These are phyloP conservation scores for Pseudopipra pipra DNA, from an alignment of 2,113 vertebrate genomes.

Conservation along the genomic window DNA sequence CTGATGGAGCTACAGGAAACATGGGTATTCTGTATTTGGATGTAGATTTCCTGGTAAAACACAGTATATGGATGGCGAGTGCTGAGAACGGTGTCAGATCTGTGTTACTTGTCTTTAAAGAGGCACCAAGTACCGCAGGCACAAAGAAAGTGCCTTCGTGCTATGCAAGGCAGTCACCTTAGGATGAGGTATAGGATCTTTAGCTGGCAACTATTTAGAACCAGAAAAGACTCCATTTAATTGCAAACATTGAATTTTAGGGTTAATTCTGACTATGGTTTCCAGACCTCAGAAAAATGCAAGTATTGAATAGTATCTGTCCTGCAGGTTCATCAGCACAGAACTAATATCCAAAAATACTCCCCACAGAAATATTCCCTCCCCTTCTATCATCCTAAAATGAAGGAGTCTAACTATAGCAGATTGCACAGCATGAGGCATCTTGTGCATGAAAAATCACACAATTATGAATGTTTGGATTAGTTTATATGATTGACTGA, in stretches of 20 bases:
- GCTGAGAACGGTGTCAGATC: not conserved
- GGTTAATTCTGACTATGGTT: not conserved
- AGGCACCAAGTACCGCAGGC: not conserved
- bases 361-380: not conserved
- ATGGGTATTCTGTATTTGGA: not conserved
- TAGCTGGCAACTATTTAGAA: not conserved
- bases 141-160: not conserved
- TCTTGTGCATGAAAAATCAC: not conserved
- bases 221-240: not conserved
- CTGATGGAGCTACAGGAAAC: not conserved
- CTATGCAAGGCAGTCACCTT: not conserved
- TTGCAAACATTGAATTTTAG: not conserved
- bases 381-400: not conserved
- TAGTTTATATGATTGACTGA: slow-evolving; percentile 18
- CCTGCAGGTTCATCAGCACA: not conserved
- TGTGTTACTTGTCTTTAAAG: not conserved
- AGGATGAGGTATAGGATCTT: not conserved
- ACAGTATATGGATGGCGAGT: not conserved
- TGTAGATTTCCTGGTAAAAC: not conserved
- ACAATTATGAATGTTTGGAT: slow-evolving; percentile 38
- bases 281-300: not conserved
- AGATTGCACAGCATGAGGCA: not conserved
- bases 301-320: not conserved
- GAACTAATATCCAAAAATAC: not conserved
- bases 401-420: slow-evolving; percentile 1